A percentile compares a stretch with the other conserved stretches of the same genome.
These are phyloP conservation scores for Trichosurus vulpecula DNA, from an alignment of 2,797 vertebrate species.

Conservation along the genomic window DNA sequence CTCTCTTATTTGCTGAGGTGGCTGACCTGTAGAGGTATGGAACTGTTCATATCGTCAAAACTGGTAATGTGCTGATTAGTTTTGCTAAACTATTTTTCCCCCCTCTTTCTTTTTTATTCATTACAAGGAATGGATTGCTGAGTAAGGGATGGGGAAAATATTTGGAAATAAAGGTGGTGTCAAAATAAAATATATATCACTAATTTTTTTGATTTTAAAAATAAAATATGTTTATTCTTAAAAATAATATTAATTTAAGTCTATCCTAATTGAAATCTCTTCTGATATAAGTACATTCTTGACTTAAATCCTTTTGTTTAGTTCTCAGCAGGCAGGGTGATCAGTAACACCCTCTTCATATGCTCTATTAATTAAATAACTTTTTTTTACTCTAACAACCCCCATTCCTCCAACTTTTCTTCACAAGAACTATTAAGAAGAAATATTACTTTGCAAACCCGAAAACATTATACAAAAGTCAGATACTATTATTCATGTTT, in stretches of 20 bases:
- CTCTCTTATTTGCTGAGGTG: neutral
- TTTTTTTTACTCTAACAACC: constrained; percentile 5
- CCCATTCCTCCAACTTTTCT: constrained; percentile 2
- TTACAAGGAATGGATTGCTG: neutral
- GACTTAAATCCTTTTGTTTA: neutral
- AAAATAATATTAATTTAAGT: neutral
- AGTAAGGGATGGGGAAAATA: neutral
- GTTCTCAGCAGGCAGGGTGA: neutral
- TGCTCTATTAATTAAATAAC: neutral
- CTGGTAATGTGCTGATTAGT: neutral
- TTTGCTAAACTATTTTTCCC: neutral
- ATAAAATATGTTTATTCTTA: neutral
- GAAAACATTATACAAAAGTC: neutral
- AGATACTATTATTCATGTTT: constrained; percentile 8
- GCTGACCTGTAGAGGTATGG: neutral
- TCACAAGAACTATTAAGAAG: neutral
- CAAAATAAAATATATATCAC: neutral
- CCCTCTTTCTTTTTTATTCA: neutral
- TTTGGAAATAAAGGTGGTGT: neutral
- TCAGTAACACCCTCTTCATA: neutral
- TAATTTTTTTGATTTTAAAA: neutral
- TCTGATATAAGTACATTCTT: neutral
- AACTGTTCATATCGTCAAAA: neutral
- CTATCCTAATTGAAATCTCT: neutral
- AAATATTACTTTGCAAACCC: neutral